Base-by-base conservation (phyloP, 2,797 vertebrate species). In the Rhinatrema bivittatum region DNA sequence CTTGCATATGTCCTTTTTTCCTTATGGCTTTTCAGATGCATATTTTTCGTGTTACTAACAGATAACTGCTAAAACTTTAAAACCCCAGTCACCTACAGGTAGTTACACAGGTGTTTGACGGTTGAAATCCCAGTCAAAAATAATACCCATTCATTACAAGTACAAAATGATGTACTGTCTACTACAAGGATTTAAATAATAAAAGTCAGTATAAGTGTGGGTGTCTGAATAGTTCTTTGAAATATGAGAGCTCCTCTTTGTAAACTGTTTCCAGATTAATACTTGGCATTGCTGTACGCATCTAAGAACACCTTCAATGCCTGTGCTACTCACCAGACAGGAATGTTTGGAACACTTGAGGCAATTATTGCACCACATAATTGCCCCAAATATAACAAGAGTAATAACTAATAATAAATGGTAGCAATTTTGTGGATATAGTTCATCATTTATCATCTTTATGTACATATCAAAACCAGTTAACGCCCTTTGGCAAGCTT, bases 201-300 rank as follows among this genome's bases (percentile, higher is more conserved):
- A 67, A 59, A 65, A 30, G 41, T 48, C 64, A 34, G 54, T 45
- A 64, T 36, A 45, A 38, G 65, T 57, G 45, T 74, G 72, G 74
- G 76, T 66, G 50, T 75, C 47, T 44, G 41, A 63, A 38, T 36
- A 35, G 29, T 56, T 45, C 33, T 79, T 76, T 81, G 76, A 84
- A 85, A 82, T 52, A 5, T 16, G 69, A 83, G 51, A 74, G 41
- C 25, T 46, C 50, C 51, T 62, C 54, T 76, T 76, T 62, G 68
- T 56, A 66, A 74, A 68, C 54, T 65, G 34, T 74, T 63, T 68
- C 47, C 56, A 58, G 64, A 62, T 76, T 52, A 70, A 68, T 39
- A 36, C 51, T 45, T 42, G 52, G 24, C 27, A 24, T 48, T 60
- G 18, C 7, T 15, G 7, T 47, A 56, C 56, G 20, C 16, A 50